Percentiles rank a stretch among this genome's conserved stretches.
phyloP scores from a whole-genome alignment of 2,113 vertebrate genomes.

The Pardalotus punctatus region DNA sequence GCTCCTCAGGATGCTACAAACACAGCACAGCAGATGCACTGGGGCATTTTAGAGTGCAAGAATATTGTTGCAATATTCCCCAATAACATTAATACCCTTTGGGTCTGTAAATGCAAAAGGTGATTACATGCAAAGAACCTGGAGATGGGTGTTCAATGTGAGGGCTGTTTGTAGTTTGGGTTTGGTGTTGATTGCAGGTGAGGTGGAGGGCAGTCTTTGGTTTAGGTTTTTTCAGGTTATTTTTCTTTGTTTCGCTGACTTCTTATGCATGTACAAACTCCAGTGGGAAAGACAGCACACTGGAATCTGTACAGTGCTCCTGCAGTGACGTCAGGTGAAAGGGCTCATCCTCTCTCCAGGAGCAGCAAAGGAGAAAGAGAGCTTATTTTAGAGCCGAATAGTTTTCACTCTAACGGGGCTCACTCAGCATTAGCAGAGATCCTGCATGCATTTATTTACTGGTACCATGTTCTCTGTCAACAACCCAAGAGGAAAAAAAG shows the following conservation, averaged over 20 bases:
- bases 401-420: background rate
- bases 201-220: background rate
- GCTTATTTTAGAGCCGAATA: background rate
- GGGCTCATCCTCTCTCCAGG: background rate
- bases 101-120: background rate
- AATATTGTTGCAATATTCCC: background rate
- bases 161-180: background rate
- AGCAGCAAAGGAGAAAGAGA: background rate
- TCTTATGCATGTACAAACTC: background rate
- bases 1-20: background rate
- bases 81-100: background rate
- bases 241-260: background rate
- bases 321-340: background rate
- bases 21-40: background rate
- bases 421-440: background rate
- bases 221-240: background rate
- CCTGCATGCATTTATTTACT: background rate
- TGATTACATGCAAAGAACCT: background rate
- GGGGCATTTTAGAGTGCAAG: background rate
- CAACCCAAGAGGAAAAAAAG: background rate
- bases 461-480: background rate
- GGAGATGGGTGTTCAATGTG: background rate
- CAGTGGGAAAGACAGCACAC: background rate
- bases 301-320: background rate
- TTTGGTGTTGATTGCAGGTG: background rate